These are phyloP conservation scores for Leptatherina wallacei DNA, from an alignment of 2,797 vertebrate genomes.

Conservation along the genomic window DNA sequence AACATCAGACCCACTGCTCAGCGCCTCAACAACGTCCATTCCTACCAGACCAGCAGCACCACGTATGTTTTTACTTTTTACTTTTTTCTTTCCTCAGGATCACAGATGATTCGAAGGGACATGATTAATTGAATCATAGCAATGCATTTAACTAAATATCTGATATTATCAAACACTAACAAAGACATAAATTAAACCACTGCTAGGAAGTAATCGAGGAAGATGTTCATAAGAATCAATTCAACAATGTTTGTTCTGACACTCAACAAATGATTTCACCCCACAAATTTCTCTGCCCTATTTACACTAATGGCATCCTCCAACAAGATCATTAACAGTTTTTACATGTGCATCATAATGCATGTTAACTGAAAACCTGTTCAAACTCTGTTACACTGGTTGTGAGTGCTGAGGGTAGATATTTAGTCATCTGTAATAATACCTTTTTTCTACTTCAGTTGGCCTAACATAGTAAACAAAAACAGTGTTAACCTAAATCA, in stretches of 20 bases:
- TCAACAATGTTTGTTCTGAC: neutral
- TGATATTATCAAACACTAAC: slow-evolving; percentile 1
- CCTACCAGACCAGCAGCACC: slow-evolving; percentile 84
- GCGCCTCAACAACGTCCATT: slow-evolving; percentile 80
- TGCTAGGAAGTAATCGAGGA: neutral
- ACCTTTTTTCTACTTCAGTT: neutral
- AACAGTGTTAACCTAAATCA: no score
- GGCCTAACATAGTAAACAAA: neutral
- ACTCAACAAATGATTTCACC: neutral
- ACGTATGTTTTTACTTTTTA: slow-evolving; percentile 80
- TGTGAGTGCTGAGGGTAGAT: slow-evolving; percentile 24
- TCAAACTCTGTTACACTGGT: slow-evolving; percentile 5
- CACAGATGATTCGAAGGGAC: neutral
- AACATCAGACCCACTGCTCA: slow-evolving; percentile 87
- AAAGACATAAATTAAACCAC: slow-evolving; percentile 4
- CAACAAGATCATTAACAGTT: slow-evolving; percentile 11
- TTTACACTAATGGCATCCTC: neutral
- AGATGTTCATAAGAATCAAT: neutral
- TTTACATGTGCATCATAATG: neutral
- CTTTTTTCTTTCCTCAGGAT: neutral
- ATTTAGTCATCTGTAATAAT: neutral
- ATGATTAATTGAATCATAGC: slow-evolving; percentile 22
- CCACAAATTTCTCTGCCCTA: neutral
- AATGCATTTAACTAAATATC: slow-evolving; percentile 1
- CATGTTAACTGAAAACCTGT: slow-evolving; percentile 3